Evolutionary conservation across 2,888 invertebrate genomes (phyloP), one percentile per base, ranked within the genome.

Genomic region (Acanthoscelides obtectus): DNA sequence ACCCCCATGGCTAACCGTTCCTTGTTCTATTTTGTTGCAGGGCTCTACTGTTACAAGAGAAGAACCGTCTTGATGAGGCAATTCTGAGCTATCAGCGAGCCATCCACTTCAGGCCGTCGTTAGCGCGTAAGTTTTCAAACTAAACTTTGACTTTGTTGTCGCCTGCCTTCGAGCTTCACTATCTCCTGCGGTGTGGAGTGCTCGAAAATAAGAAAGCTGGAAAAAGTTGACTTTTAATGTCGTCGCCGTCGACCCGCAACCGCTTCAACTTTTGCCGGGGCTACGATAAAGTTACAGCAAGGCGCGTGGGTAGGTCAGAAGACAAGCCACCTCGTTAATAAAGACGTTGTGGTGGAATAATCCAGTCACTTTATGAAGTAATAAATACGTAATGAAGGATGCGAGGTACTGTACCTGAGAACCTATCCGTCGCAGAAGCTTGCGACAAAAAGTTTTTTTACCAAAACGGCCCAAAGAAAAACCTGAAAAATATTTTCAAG

Each of bases 61-160:
- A 94, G 87, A 92, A 93, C 83, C 90, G 95, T 82, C 92, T 93
- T 85, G 91, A 94, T 80, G 95, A 95, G 84, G 96, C 97, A 75
- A 92, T 97, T 83, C 91, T 93, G 85, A 95, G 95, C 87, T 97
- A 97, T 87, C 92, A 94, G 86, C 90, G 92, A 82, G 97, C 97
- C 78, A 96, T 97, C 84, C 93, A 94, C 86, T 97, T 93, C 87
- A 90, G 98, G 86, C 97, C 97, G 77, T 94, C 95, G 81, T 90
- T 98, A 86, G 96, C 97, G 84, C 90, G 97, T 97, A 89, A 94
- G 95, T 93, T 77, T 22, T 66, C 66, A 66, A 21, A 21, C 22
- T 66, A 66, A 66, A 21, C 66, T 20, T 19, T 19, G 19, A 63
- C 12, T 19, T 22, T 22, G 12, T 66, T 21, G 22, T 66, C 21